Base-by-base conservation (phyloP, 2,113 vertebrate genomes). In the Dolichallabes microphthalmus region DNA sequence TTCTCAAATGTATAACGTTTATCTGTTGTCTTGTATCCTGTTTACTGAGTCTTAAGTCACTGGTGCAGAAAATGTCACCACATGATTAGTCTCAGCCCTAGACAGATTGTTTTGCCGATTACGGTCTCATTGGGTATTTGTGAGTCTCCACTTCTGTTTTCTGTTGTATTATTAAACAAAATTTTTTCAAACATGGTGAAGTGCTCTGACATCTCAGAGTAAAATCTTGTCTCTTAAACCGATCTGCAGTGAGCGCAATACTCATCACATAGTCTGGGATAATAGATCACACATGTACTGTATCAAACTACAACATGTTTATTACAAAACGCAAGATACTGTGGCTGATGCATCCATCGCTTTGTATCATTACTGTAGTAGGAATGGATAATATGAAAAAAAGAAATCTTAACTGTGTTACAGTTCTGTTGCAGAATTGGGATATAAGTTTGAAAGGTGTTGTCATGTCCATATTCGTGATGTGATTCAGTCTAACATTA, bases 21-120 rank as follows among this genome's bases (percentile, higher is more conserved):
- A 53, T 80, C 71, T 64, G 78, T 82, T 68, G 12, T 82, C 30
- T 75, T 69, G 52, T 32, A 15, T 58, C 15, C 53, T 77, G 52
- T 76, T 76, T 55, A 76, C 75, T 5, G 20, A n/a, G 3, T 50
- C 71, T 53, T 57, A 77, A 57, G 57, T 30, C 17, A 77, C 0
- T 14, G 20, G 25, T 25, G 57, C 30, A 35, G 17, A 57, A 77
- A 79, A 60, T 20, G 15, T 77, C 3, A 57, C 53, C 17, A 77
- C 15, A 39, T 35, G 76, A 78, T 30, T 78, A 5, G 11, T 74
- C 12, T 58, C n/a, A 60, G 76, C 30, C 27, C 22, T 13, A 22
- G 13, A 50, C 4, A 2, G 32, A 1, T 17, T 3, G 13, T 50
- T 57, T 20, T 77, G 73, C 27, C 52, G 30, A 27, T 57, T 19